Base-by-base conservation (phyloP, 2,888 invertebrate genomes). In the Scaptodrosophila latifasciaeformis region DNA sequence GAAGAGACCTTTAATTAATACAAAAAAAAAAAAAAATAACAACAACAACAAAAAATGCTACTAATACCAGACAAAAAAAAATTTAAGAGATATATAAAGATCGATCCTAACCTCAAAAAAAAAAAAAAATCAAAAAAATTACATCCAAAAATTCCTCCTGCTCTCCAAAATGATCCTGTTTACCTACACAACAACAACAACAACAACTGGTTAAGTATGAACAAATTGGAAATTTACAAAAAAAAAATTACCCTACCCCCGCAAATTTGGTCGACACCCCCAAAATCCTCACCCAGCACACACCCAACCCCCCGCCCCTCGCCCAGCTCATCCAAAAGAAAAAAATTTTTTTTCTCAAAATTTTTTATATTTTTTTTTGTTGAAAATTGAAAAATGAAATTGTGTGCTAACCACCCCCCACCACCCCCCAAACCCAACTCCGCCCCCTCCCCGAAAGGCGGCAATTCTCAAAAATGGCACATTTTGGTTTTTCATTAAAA, bases 21-120 rank as follows among this genome's bases (percentile, higher is more conserved):
- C 21, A 44, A 46, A 21, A 46, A 43, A 17, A 53, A 34, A 34
- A 37, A 52, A 40, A 49, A 29, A 27, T 54, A 54, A 40, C 49
- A 58, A 34, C 43, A 10, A 27, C 27, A 29, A 63, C 52, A 57
- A 54, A 40, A 47, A 79, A 65, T 79, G 62, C 72, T 62, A 65
- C 72, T 55, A 54, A 59, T 42, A 29, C 19, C 31, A n/a, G n/a
- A n/a, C n/a, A n/a, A n/a, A n/a, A n/a, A n/a, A n/a, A n/a, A n/a
- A n/a, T n/a, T n/a, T n/a, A n/a, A n/a, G n/a, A n/a, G n/a, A n/a
- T n/a, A n/a, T n/a, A n/a, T n/a, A n/a, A n/a, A n/a, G n/a, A n/a
- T n/a, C n/a, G n/a, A n/a, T n/a, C n/a, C n/a, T n/a, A n/a, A 34
- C 53, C 18, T 40, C 49, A 7, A 27, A 24, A 27, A 42, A 18